Base-by-base conservation (phyloP, 2,113 vertebrate species). In the Cinclus mexicanus region DNA sequence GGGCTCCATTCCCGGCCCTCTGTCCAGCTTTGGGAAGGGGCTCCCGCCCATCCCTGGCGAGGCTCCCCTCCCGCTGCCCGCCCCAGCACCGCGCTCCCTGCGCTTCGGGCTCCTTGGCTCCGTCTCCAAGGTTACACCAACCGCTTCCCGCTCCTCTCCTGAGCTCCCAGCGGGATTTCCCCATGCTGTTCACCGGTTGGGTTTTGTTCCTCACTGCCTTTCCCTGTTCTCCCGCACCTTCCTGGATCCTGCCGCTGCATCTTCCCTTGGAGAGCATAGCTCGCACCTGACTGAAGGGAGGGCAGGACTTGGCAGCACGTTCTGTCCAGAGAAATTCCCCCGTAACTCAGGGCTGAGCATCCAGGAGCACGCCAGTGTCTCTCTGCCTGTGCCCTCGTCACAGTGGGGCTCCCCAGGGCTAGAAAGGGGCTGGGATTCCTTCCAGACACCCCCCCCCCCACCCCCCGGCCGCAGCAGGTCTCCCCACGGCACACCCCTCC, bases 121-220 rank as follows among this genome's bases (percentile, higher is more conserved):
- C 8, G 68, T 98, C 96, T 97, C 98, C 97, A 96, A 95, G 97
- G 97, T 97, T 97, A 98, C 96, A 28, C 31, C 6, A 81, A 19
- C 8, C 9, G 29, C 84, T 94, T 84, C 74, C 84, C 52, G 42
- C 89, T 82, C 25, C 35, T 52, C 69, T 80, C 88, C 85, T 2
- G 47, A 78, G 82, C 52, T 91, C 82, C 89, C 81, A 24, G 53
- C 11, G 50, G 52, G 82, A 76, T 87, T 89, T 71, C 55, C 89
- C 21, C 1, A 22, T 21, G 20, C 71, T 22, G 24, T 33, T 67
- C 50, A 23, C 57, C 12, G 1, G 11, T 41, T 3, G 56, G 64
- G 69, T 49, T 83, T 53, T 60, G 61, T 28, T 89, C n/a, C 59
- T 37, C 11, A 0, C 16, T 26, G 42, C 57, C 29, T 61, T 46